Evolutionary conservation across 2,888 invertebrate genomes (phyloP).

Genomic region (Alviniconcha strummeri): DNA sequence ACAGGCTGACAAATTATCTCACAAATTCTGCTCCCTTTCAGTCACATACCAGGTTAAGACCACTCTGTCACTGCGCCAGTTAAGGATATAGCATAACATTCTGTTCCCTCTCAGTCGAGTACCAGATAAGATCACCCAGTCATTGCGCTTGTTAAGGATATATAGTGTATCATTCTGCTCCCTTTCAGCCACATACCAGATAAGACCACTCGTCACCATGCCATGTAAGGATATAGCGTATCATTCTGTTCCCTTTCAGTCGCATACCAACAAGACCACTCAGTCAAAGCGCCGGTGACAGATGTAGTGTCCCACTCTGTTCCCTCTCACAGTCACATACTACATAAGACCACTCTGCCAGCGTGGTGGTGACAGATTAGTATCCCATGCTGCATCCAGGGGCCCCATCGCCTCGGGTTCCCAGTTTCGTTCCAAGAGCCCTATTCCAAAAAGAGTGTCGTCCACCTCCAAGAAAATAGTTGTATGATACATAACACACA

Average conservation of each 20-base stretch:
- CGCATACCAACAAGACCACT: neutral
- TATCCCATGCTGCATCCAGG: neutral
- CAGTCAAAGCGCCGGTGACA: no score
- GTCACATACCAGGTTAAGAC: no score
- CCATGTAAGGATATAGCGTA: no score
- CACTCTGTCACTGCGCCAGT: neutral
- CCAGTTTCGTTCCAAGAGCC: neutral
- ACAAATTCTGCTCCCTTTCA: neutral
- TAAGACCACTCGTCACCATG: no score
- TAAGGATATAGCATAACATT: no score
- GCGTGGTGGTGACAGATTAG: no score
- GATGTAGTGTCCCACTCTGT: neutral
- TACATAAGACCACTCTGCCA: neutral
- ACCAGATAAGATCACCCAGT: no score
- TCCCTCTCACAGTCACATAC: neutral
- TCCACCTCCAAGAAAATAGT: neutral
- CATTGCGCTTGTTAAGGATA: no score
- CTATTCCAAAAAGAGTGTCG: neutral
- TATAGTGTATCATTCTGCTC: no score
- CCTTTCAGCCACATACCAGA: no score
- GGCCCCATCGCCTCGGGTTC: neutral
- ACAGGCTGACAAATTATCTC: neutral
- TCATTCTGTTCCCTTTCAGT: neutral
- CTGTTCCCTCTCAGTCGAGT: no score
- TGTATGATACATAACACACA: slow-evolving; percentile 10